phyloP scores from a whole-genome alignment of 2,797 vertebrate species.

The Sphenodon punctatus region DNA sequence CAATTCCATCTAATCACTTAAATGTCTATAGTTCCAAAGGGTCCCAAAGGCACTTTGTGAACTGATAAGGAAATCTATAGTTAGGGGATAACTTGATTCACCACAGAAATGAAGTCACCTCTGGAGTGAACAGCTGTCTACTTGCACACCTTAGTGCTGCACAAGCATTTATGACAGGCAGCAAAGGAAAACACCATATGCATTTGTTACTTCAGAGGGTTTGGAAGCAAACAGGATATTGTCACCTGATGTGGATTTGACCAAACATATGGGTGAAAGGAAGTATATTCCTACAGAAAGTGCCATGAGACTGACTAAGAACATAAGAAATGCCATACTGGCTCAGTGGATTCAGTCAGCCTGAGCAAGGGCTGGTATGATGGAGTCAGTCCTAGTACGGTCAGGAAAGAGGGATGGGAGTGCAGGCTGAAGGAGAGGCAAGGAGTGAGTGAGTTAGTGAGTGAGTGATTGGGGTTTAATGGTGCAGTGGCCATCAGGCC shows the following conservation, averaged over 20 bases:
- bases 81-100: background rate
- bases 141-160: background rate
- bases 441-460: no score
- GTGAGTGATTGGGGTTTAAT: no score
- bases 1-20: background rate
- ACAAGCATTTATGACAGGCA: background rate
- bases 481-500: no score
- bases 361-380: no score
- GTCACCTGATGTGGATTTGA: background rate
- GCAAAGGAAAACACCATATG: rapidly evolving
- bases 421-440: no score
- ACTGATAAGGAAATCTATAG: background rate
- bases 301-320: no score
- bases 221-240: background rate
- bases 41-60: background rate
- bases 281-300: background rate
- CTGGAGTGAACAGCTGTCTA: background rate
- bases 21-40: background rate
- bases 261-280: background rate
- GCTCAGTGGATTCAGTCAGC: no score
- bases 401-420: no score
- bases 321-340: no score
- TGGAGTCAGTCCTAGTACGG: no score
- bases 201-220: background rate
- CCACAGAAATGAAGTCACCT: background rate